phyloP scores from a whole-genome alignment of 2,888 invertebrate species.

The Hirtodrosophila confusa region DNA sequence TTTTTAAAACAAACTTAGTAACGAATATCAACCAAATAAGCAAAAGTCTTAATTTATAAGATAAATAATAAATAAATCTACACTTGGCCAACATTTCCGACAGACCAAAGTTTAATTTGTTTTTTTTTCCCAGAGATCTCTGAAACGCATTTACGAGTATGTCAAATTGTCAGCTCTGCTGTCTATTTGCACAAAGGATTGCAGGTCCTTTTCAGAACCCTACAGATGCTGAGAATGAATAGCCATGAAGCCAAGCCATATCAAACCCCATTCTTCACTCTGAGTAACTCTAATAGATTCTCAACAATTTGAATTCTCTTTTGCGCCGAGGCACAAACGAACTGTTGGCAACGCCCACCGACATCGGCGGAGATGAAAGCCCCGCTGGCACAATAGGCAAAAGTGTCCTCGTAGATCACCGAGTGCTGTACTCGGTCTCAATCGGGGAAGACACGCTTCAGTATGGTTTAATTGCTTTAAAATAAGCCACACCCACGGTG shows the following conservation, averaged over 20 bases:
- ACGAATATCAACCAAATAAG: no score
- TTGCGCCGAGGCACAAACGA: constrained; percentile 16
- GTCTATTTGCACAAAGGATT: no score
- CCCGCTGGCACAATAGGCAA: constrained; percentile 41
- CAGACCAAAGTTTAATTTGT: no score
- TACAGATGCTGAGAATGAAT: neutral
- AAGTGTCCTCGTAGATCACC: constrained; percentile 77
- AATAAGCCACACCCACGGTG: constrained; percentile 76
- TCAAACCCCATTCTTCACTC: constrained; percentile 22
- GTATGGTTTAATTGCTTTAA: constrained; percentile 75
- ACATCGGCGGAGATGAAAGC: constrained; percentile 67
- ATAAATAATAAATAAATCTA: no score
- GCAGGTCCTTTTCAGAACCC: neutral
- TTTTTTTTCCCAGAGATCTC: no score
- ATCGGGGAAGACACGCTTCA: constrained; percentile 72
- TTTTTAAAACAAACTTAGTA: no score
- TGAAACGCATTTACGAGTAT: no score
- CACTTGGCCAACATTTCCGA: no score
- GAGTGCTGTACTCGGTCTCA: constrained; percentile 11
- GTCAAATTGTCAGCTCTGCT: no score
- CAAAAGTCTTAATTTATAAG: no score
- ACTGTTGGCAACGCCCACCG: constrained; percentile 52
- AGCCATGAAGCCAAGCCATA: neutral
- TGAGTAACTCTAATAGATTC: constrained; percentile 9
- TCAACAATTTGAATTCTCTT: constrained; percentile 18